phyloP scores from a whole-genome alignment of 2,113 vertebrate species.

The Pungitius pungitius region DNA sequence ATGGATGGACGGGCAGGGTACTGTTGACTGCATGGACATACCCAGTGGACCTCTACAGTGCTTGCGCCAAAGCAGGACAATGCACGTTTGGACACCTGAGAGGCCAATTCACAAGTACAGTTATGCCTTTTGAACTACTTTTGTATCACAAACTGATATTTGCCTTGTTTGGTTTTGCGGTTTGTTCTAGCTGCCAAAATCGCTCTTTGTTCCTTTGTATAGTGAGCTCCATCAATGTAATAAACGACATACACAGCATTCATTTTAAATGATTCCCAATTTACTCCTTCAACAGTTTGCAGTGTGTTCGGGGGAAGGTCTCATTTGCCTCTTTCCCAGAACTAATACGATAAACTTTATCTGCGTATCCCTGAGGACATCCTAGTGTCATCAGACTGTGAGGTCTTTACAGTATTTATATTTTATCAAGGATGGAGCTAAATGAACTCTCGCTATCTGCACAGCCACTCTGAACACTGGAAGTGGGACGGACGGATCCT shows the following conservation, averaged over 20 bases:
- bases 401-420: slow-evolving; percentile 80
- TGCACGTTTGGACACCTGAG: slow-evolving; percentile 64
- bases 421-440: slow-evolving; percentile 76
- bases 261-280: slow-evolving; percentile 49
- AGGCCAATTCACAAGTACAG: slow-evolving; percentile 71
- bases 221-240: slow-evolving; percentile 72
- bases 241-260: slow-evolving; percentile 59
- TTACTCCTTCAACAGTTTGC: slow-evolving; percentile 60
- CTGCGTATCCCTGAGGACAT: slow-evolving; percentile 68
- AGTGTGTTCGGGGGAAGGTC: slow-evolving; percentile 56
- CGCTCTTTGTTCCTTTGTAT: slow-evolving; percentile 77
- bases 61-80: slow-evolving; percentile 66
- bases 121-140: slow-evolving; percentile 82
- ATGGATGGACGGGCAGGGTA: slow-evolving; percentile 71
- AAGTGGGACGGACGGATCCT: slow-evolving; percentile 72
- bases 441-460: slow-evolving; percentile 74
- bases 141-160: slow-evolving; percentile 79
- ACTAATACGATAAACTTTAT: slow-evolving; percentile 69
- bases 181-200: slow-evolving; percentile 78
- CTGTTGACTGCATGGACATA: slow-evolving; percentile 74
- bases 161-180: slow-evolving; percentile 81
- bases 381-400: slow-evolving; percentile 75
- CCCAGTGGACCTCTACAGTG: slow-evolving; percentile 61
- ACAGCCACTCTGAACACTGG: slow-evolving; percentile 66
- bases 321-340: slow-evolving; percentile 54